phyloP scores from a whole-genome alignment of 2,113 vertebrate genomes.

The Mola mola region DNA sequence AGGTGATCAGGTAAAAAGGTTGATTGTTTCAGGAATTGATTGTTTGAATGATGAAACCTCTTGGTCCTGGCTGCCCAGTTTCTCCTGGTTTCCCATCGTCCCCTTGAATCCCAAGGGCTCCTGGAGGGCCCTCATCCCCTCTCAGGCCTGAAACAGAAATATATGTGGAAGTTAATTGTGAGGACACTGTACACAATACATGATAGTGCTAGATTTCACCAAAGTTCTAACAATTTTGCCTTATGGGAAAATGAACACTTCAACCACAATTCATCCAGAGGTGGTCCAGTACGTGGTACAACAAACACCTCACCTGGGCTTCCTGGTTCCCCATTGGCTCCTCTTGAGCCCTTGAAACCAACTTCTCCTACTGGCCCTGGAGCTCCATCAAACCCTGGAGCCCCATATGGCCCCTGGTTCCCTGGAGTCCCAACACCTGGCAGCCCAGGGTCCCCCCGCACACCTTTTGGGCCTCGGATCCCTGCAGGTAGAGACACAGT shows the following conservation, averaged over 20 bases:
- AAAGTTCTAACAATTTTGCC: background rate
- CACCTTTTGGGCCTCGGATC: slow-evolving; percentile 56
- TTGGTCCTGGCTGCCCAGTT: slow-evolving; percentile 55
- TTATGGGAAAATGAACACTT: background rate
- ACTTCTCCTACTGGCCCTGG: slow-evolving; percentile 45
- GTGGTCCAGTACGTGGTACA: background rate
- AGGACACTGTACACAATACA: background rate
- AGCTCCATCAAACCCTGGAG: slow-evolving; percentile 54
- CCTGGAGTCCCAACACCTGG: slow-evolving; percentile 49
- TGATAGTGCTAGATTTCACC: too few species aligned
- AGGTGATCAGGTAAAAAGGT: background rate
- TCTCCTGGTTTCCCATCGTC: slow-evolving; percentile 58
- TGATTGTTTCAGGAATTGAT: background rate
- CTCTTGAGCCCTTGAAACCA: slow-evolving; percentile 62
- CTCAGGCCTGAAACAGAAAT: slow-evolving; percentile 52
- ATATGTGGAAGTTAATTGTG: background rate
- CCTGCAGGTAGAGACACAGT: slow-evolving; percentile 44
- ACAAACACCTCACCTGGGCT: slow-evolving; percentile 56
- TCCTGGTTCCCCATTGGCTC: slow-evolving; percentile 61
- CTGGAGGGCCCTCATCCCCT: slow-evolving; percentile 62
- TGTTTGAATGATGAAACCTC: slow-evolving; percentile 49
- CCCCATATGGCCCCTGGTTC: slow-evolving; percentile 50
- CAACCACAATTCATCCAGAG: background rate
- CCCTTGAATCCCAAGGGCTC: slow-evolving; percentile 61
- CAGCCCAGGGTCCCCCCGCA: slow-evolving; percentile 62